Conservation (phyloP, 1,140 invertebrate genomes). For the Bombus waltoni region DNA sequence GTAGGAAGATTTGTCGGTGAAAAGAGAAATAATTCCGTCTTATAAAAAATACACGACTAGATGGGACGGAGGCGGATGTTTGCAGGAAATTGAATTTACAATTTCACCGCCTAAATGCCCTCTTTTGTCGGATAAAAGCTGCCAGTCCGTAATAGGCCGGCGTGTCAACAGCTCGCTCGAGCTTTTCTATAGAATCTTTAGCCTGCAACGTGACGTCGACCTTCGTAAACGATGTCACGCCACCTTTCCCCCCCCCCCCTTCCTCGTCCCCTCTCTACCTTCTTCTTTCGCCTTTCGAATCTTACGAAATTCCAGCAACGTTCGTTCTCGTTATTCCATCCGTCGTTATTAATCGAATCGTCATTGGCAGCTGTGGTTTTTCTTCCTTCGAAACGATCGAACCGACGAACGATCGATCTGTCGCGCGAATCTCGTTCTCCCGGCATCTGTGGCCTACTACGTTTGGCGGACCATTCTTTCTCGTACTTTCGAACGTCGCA, state of each 20-base stretch:
- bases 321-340: conserved; percentile 42
- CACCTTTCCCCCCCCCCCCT: neutral
- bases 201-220: conserved; percentile 52
- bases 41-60: neutral
- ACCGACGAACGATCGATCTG: conserved; percentile 44
- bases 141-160: conserved; percentile 64
- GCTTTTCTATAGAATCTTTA: conserved; percentile 54
- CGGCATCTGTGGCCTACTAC: neutral
- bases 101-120: conserved; percentile 65
- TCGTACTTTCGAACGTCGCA: neutral
- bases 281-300: neutral
- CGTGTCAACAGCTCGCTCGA: conserved; percentile 64
- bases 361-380: conserved; percentile 47
- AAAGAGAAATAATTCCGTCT: neutral
- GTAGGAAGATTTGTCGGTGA: neutral
- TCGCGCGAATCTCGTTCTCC: neutral
- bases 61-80: conserved; percentile 24
- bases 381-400: conserved; percentile 23
- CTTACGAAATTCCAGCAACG: conserved; percentile 47
- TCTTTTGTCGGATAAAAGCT: conserved; percentile 70
- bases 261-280: neutral
- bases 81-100: conserved; percentile 70
- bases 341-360: conserved; percentile 25
- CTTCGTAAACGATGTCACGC: conserved; percentile 55
- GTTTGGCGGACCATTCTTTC: neutral